Evolutionary conservation across 2,888 invertebrate species (phyloP).

Genomic region (Mechanitis messenoides): DNA sequence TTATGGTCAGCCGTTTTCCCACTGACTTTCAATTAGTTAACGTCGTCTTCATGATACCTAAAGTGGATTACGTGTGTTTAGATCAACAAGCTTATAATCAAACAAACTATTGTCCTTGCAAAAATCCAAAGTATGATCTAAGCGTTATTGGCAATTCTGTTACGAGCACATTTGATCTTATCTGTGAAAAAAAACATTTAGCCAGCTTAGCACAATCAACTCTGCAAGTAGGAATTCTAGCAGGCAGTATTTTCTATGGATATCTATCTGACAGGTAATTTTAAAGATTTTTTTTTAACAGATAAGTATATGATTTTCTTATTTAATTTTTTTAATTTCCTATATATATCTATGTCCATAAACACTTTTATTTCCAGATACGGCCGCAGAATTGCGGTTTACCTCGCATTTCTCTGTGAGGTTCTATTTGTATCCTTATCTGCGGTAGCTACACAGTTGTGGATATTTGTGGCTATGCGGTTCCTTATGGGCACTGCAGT

Average conservation of each 20-base stretch:
- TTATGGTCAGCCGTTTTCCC: slow-evolving; percentile 72
- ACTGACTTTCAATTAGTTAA: slow-evolving; percentile 76
- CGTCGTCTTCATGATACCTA: slow-evolving; percentile 75
- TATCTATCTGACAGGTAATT: slow-evolving; percentile 68
- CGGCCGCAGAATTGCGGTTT: slow-evolving; percentile 79
- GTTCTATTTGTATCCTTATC: slow-evolving; percentile 72
- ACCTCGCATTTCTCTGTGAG: slow-evolving; percentile 76
- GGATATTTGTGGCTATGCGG: slow-evolving; percentile 76
- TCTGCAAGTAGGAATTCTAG: slow-evolving; percentile 74
- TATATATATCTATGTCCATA: background rate
- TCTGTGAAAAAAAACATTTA: slow-evolving; percentile 73
- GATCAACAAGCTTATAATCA: slow-evolving; percentile 49
- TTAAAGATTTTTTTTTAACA: background rate
- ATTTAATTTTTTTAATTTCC: background rate
- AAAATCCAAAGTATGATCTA: slow-evolving; percentile 71
- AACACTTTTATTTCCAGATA: slow-evolving; percentile 61
- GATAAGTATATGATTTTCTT: slow-evolving; percentile 2
- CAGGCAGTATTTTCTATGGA: slow-evolving; percentile 74
- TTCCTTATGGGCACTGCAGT: slow-evolving; percentile 77
- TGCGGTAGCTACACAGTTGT: slow-evolving; percentile 75
- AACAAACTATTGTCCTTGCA: slow-evolving; percentile 62
- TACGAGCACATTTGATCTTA: slow-evolving; percentile 77
- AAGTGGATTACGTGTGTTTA: slow-evolving; percentile 65
- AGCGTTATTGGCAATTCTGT: slow-evolving; percentile 74
- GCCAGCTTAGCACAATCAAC: slow-evolving; percentile 75